Evolutionary conservation across 1,140 invertebrate species (phyloP).

Genomic region (Lasaia peninsularis): DNA sequence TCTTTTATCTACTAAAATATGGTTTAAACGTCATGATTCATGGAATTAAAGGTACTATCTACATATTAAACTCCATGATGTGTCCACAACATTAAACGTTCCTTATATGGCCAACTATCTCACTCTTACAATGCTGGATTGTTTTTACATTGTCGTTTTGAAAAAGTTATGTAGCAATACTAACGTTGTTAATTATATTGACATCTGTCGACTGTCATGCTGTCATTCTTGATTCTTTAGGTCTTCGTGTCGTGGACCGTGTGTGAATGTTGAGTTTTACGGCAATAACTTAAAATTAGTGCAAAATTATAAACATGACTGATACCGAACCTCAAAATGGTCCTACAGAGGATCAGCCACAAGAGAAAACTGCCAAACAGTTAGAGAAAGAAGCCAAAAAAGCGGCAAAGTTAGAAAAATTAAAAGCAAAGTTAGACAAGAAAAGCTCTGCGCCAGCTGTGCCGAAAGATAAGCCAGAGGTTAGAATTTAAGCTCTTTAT

Average conservation of each 20-base stretch:
- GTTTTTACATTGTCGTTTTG: no score
- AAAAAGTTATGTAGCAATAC: no score
- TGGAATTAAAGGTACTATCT: no score
- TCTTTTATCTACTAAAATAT: no score
- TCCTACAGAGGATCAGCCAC: conserved; percentile 58
- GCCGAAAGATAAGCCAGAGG: conserved; percentile 83
- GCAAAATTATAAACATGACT: conserved; percentile 47
- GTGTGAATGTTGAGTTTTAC: background rate
- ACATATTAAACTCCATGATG: no score
- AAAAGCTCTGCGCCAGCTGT: conserved; percentile 78
- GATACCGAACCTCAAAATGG: conserved; percentile 51
- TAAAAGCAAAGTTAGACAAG: conserved; percentile 93
- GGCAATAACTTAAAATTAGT: conserved; percentile 18
- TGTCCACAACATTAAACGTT: no score
- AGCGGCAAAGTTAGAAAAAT: conserved; percentile 93
- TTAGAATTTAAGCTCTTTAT: conserved; percentile 36
- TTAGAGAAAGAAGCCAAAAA: conserved; percentile 94
- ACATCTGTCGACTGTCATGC: background rate
- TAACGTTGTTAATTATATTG: no score
- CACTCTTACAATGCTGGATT: no score
- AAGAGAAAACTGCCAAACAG: conserved; percentile 90
- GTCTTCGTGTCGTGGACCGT: background rate
- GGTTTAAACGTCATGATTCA: no score
- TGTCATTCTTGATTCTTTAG: background rate
- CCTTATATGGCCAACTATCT: no score